These are phyloP conservation scores for Oscheius sp. DNA, from an alignment of 2,888 invertebrate species.

Conservation along the genomic window DNA sequence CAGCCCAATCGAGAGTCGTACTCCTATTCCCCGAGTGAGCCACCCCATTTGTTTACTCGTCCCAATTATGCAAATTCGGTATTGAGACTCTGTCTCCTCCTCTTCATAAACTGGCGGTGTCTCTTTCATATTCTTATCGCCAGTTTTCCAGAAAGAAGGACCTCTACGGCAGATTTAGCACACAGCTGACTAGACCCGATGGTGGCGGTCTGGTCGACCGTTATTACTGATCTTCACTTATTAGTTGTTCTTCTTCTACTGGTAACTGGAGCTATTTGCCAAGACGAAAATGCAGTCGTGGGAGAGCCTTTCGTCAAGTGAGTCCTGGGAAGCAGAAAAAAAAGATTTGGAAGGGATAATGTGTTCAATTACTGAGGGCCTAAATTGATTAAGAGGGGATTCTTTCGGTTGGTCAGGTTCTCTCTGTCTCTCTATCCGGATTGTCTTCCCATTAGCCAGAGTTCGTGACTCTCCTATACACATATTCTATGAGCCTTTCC, in stretches of 20 bases:
- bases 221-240: conserved; percentile 17
- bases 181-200: conserved; percentile 4
- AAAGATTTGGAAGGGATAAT: no score
- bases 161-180: neutral
- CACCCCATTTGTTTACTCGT: conserved; percentile 23
- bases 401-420: no score
- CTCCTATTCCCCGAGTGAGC: neutral
- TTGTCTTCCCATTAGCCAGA: no score
- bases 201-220: conserved; percentile 25
- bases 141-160: neutral
- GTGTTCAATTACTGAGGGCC: no score
- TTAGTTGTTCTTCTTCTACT: conserved; percentile 11
- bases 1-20: neutral
- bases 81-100: neutral
- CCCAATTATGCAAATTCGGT: conserved; percentile 25
- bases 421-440: no score
- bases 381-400: no score
- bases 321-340: neutral
- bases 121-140: neutral
- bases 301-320: conserved; percentile 27
- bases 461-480: no score
- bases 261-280: neutral
- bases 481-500: no score
- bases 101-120: neutral
- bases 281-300: conserved; percentile 16